Evolutionary conservation across 2,888 invertebrate species (phyloP).

Genomic region (Asteroscopus sphinx): DNA sequence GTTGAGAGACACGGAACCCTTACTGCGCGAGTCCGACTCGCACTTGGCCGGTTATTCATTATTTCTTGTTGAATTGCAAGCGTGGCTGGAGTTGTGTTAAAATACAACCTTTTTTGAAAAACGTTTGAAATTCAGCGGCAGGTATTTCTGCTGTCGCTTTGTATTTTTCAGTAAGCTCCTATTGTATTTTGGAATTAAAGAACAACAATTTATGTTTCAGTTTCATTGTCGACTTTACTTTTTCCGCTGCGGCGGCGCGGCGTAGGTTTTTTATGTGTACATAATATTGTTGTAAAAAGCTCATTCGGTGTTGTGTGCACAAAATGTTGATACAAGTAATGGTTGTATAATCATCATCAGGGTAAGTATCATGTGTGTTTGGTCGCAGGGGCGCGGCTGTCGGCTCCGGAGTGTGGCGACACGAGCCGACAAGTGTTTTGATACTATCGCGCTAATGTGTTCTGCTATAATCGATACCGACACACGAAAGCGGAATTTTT

Average conservation of each 20-base stretch:
- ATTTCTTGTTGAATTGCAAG: constrained; percentile 44
- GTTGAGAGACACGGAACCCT: too few species aligned
- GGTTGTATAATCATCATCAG: constrained; percentile 50
- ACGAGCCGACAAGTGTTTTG: constrained; percentile 76
- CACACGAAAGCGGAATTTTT: constrained; percentile 63
- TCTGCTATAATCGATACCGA: constrained; percentile 75
- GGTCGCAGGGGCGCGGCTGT: constrained; percentile 64
- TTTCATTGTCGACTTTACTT: constrained; percentile 19
- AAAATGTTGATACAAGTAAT: constrained; percentile 58
- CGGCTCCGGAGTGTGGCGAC: constrained; percentile 72
- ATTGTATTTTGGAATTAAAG: constrained; percentile 38
- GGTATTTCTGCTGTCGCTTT: constrained; percentile 47
- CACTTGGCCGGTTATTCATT: too few species aligned
- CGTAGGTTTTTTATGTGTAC: constrained; percentile 13
- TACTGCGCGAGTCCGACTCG: too few species aligned
- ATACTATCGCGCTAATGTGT: constrained; percentile 82
- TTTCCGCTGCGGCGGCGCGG: constrained; percentile 7
- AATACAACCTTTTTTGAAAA: constrained; percentile 48
- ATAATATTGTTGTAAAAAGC: constrained; percentile 18
- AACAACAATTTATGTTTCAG: constrained; percentile 31
- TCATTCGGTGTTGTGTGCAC: constrained; percentile 32
- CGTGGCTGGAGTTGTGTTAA: constrained; percentile 40
- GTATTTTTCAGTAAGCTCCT: constrained; percentile 36
- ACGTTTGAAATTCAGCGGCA: constrained; percentile 43
- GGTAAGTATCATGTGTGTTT: constrained; percentile 49